Evolutionary conservation across 1,140 invertebrate genomes (phyloP), one percentile per base, ranked within the genome.

Genomic region (Mycetomoellerius zeteki): DNA sequence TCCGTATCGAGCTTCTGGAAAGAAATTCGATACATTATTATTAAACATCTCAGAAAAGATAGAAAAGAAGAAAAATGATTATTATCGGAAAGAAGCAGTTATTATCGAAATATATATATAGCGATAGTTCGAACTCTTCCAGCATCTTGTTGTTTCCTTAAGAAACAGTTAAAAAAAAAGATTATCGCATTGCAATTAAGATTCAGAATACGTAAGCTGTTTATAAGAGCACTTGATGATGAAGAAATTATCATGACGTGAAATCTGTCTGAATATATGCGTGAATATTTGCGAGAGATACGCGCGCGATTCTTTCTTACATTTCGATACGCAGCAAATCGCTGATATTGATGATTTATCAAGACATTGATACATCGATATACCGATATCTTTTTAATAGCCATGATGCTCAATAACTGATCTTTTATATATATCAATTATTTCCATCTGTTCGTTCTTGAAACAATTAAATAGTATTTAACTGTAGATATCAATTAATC

Each of bases 241-340:
- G 64, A 86, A 86, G 47, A 50, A 76, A 86, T 87, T 87, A 87
- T 87, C 71, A 37, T 62, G 58, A 60, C 14, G 2, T 12, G 5
- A 62, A 85, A 87, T 86, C 81, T 87, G 21, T 30, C 24, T 62
- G 67, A 86, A 52, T 43, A 84, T 54, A 12, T 37, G 30, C 67
- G 6, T 52, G 16, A 72, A 30, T 50, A 33, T 33, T 6, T 33
- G 30, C 27, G 5, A 16, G 12, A 69, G 10, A 54, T 54, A 73
- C 33, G 8, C n/a, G 5, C 27, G 50, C 16, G 6, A 37, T 86
- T 58, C 56, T 33, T 54, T 67, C 54, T 75, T 67, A 37, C 33
- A 37, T 37, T 37, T 37, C 8, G 33, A 37, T 37, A 33, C 7
- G 43, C 65, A 82, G 16, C 43, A 2, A 72, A 1, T 54, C 7